These are phyloP conservation scores for Oscheius sp. DNA, from an alignment of 2,888 invertebrate genomes.

Conservation along the genomic window DNA sequence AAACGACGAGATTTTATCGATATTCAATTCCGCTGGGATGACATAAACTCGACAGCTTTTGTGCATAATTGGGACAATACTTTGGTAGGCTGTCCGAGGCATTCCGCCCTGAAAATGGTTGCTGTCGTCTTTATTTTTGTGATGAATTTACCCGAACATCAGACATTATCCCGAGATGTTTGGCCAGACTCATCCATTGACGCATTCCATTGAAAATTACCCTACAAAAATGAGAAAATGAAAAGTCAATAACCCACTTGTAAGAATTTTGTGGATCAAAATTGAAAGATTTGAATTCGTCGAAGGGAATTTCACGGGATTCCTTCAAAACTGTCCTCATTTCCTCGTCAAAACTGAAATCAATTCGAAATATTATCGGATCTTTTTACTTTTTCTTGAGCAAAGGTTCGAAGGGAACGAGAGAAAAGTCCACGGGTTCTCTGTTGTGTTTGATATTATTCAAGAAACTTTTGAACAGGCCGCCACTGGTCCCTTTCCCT, in stretches of 20 bases:
- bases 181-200: constrained; percentile 65
- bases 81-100: constrained; percentile 92
- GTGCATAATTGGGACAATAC: constrained; percentile 89
- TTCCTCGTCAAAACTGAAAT: constrained; percentile 3
- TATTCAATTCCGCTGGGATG: constrained; percentile 43
- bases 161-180: constrained; percentile 66
- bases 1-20: constrained; percentile 34
- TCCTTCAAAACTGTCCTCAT: constrained; percentile 7
- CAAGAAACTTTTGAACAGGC: constrained; percentile 67
- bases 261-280: constrained; percentile 38
- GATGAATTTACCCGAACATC: constrained; percentile 61
- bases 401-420: constrained; percentile 88
- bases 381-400: constrained; percentile 77
- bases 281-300: neutral
- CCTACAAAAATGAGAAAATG: constrained; percentile 36
- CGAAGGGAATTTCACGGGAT: constrained; percentile 12
- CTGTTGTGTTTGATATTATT: constrained; percentile 61
- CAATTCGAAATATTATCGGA: neutral
- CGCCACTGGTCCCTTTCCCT: constrained; percentile 86
- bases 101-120: constrained; percentile 85
- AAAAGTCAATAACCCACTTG: constrained; percentile 38
- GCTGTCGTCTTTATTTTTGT: neutral
- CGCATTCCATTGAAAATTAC: constrained; percentile 57
- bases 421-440: constrained; percentile 86
- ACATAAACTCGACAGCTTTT: constrained; percentile 84